A percentile compares a stretch with the other conserved stretches of the same genome.
Evolutionary conservation across 1,140 invertebrate genomes (phyloP).

Genomic region (Hetaerina americana): DNA sequence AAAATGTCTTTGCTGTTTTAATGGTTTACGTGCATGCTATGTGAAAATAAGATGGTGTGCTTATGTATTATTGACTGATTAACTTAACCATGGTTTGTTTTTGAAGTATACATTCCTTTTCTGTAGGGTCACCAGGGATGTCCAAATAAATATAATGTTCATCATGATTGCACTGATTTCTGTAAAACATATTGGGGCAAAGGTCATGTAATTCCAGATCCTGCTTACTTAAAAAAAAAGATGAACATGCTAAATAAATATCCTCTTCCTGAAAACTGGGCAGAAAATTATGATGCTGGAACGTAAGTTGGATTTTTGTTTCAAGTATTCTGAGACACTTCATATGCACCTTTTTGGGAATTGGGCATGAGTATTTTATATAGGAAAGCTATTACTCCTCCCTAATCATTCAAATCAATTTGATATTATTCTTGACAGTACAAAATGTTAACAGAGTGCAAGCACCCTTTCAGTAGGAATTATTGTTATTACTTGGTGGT

Average conservation of each 20-base stretch:
- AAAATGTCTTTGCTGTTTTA: too few species aligned
- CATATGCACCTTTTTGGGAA: constrained; percentile 3
- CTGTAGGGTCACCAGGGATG: constrained; percentile 59
- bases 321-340: too few species aligned
- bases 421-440: too few species aligned
- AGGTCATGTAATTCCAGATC: constrained; percentile 53
- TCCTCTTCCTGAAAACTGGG: constrained; percentile 85
- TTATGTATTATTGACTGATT: too few species aligned
- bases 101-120: constrained; percentile 17
- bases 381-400: too few species aligned
- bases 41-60: too few species aligned
- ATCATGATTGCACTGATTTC: constrained; percentile 80
- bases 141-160: constrained; percentile 93
- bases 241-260: constrained; percentile 71
- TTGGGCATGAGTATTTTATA: too few species aligned
- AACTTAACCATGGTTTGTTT: constrained; percentile 14
- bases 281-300: constrained; percentile 84
- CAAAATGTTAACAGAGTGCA: too few species aligned
- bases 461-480: too few species aligned
- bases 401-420: too few species aligned
- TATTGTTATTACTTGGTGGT: too few species aligned
- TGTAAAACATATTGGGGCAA: constrained; percentile 82
- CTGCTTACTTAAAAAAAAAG: constrained; percentile 60
- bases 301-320: constrained; percentile 39
- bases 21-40: too few species aligned